Evolutionary conservation across 2,888 invertebrate genomes (phyloP).

Genomic region (Rotaria magnacalcarata): DNA sequence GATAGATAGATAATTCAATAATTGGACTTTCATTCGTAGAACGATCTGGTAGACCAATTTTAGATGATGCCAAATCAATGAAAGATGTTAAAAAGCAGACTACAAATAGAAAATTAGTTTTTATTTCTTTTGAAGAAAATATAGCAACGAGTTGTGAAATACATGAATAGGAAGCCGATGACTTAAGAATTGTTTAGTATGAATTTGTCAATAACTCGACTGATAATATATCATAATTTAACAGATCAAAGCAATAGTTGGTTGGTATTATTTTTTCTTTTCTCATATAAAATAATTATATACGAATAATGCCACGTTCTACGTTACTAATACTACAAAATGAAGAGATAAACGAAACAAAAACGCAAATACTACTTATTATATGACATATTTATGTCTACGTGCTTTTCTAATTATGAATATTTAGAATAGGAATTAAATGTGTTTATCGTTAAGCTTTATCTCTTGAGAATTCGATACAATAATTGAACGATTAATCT

Average conservation of each 20-base stretch:
- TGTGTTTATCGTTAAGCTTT: background rate
- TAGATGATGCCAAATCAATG: background rate
- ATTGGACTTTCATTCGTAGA: background rate
- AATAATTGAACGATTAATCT: background rate
- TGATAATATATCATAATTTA: background rate
- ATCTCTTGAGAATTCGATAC: slow-evolving; percentile 6
- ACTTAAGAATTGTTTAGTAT: no score
- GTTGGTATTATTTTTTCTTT: background rate
- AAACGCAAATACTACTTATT: background rate
- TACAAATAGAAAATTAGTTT: background rate
- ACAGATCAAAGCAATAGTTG: background rate
- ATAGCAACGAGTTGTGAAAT: no score
- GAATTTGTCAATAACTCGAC: background rate
- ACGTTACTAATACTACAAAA: no score
- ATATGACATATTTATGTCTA: background rate
- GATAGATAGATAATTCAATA: background rate
- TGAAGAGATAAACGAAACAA: background rate
- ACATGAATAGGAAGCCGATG: no score
- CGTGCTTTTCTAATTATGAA: background rate
- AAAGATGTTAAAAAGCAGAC: background rate
- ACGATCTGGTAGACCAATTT: background rate
- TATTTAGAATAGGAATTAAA: background rate
- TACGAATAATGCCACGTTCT: background rate
- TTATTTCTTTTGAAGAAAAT: no score
- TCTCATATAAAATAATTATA: background rate